phyloP scores from a whole-genome alignment of 2,113 vertebrate species.

The Chionis minor region DNA sequence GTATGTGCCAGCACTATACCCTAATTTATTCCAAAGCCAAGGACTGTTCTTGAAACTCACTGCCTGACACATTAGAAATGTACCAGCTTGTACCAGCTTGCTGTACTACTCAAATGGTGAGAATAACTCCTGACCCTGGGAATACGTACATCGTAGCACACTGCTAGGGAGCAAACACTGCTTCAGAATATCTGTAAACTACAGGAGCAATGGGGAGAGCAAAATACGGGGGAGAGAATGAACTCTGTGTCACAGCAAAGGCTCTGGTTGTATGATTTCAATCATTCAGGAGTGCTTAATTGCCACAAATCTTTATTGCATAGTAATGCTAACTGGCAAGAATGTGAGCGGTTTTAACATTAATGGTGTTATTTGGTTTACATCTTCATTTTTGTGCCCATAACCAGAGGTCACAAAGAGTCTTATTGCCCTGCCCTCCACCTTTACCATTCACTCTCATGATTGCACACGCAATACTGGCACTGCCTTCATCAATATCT shows the following conservation, averaged over 20 bases:
- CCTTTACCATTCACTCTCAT: neutral
- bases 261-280: neutral
- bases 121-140: neutral
- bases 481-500: neutral
- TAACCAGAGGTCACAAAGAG: neutral
- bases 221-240: neutral
- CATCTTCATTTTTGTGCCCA: neutral
- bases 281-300: neutral
- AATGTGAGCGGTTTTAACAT: neutral
- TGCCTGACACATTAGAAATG: neutral
- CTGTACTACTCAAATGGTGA: neutral
- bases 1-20: neutral
- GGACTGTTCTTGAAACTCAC: neutral
- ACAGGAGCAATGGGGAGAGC: neutral
- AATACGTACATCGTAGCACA: neutral
- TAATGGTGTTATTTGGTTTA: neutral
- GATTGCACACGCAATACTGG: neutral
- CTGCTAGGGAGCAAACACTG: neutral
- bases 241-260: neutral
- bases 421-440: accelerated
- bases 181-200: neutral
- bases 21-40: neutral
- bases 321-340: neutral
- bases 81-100: neutral
- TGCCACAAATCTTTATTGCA: neutral